A percentile compares a stretch with the other conserved stretches of the same genome.
phyloP scores from a whole-genome alignment of 2,888 invertebrate species.

The Euphydryas editha region DNA sequence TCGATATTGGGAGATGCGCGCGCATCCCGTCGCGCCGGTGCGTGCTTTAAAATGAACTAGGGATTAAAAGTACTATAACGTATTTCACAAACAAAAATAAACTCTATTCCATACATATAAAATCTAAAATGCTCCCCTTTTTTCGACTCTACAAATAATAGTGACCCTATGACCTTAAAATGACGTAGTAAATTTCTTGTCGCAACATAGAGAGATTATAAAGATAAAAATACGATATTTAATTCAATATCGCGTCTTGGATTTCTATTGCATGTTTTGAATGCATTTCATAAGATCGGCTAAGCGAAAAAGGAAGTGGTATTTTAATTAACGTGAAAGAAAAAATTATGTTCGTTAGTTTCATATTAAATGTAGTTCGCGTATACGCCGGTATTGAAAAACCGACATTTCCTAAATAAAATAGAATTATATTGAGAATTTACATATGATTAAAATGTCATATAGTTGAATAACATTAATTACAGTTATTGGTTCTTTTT shows the following conservation, averaged over 20 bases:
- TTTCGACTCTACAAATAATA: slow-evolving; percentile 18
- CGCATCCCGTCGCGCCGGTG: slow-evolving; percentile 61
- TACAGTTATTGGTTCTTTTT: too few species aligned
- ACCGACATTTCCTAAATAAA: background rate
- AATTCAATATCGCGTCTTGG: background rate
- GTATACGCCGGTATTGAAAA: background rate
- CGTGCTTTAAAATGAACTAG: slow-evolving; percentile 29
- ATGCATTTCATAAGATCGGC: background rate
- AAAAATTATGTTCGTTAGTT: slow-evolving; percentile 3
- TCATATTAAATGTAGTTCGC: background rate
- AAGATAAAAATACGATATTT: slow-evolving; percentile 15
- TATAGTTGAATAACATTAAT: too few species aligned
- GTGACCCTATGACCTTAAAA: slow-evolving; percentile 31
- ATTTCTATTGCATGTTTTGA: background rate
- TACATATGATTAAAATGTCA: too few species aligned
- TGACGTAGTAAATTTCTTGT: slow-evolving; percentile 30
- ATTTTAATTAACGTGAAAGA: slow-evolving; percentile 8
- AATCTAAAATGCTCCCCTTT: slow-evolving; percentile 16
- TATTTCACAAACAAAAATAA: slow-evolving; percentile 26
- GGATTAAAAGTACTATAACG: slow-evolving; percentile 18
- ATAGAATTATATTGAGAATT: background rate
- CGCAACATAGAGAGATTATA: slow-evolving; percentile 21
- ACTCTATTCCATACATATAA: slow-evolving; percentile 20
- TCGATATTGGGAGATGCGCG: slow-evolving; percentile 77
- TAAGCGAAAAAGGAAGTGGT: background rate